A percentile compares a stretch with the other conserved stretches of the same genome.
Evolutionary conservation across 2,113 vertebrate genomes (phyloP).

Genomic region (Mobula birostris): DNA sequence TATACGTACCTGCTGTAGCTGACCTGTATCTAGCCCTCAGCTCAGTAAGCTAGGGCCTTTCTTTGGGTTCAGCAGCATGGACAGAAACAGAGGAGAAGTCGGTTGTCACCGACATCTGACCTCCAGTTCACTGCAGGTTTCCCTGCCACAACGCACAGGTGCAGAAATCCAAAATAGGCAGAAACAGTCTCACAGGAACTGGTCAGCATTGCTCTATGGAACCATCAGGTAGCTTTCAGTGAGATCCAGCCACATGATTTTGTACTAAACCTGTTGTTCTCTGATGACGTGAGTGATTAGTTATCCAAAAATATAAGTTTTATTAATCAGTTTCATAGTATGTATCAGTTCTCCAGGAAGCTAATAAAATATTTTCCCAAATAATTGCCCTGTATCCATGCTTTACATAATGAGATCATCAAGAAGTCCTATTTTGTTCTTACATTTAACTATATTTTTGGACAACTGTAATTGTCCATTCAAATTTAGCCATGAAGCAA

Average conservation of each 20-base stretch:
- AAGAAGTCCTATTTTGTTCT: neutral
- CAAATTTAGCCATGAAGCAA: neutral
- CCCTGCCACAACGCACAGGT: too few species aligned
- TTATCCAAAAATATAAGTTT: neutral
- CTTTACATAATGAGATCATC: neutral
- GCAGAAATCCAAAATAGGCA: too few species aligned
- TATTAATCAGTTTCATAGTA: neutral
- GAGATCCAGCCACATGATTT: neutral
- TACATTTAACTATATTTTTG: neutral
- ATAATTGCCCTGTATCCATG: neutral
- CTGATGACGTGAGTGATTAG: neutral
- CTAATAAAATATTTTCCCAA: neutral
- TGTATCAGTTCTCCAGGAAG: neutral
- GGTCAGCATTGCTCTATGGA: too few species aligned
- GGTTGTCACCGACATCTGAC: too few species aligned
- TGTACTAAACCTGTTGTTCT: neutral
- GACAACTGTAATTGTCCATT: neutral
- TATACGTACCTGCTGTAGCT: too few species aligned
- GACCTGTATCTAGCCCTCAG: too few species aligned
- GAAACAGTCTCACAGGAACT: too few species aligned
- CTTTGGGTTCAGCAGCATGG: too few species aligned
- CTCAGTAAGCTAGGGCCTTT: too few species aligned
- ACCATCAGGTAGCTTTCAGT: too few species aligned
- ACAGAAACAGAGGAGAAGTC: too few species aligned
- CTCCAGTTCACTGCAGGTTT: too few species aligned